Conservation (phyloP, 2,888 invertebrate species). For the Acutogordius australiensis region DNA sequence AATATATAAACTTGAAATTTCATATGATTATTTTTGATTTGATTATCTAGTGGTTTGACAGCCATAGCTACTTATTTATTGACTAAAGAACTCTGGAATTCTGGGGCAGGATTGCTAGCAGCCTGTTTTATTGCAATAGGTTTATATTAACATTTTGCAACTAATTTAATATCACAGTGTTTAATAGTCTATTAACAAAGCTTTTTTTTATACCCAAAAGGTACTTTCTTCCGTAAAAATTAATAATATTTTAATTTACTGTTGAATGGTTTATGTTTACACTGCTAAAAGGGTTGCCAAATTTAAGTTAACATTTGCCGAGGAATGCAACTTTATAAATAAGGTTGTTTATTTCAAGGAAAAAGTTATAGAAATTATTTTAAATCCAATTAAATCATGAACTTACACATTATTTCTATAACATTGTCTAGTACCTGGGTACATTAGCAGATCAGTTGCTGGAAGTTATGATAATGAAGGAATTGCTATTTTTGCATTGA, state of each 20-base stretch:
- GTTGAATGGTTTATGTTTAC: no score
- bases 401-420: slow-evolving; percentile 9
- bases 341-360: no score
- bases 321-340: no score
- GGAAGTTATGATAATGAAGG: slow-evolving; percentile 99
- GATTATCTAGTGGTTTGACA: slow-evolving; percentile 52
- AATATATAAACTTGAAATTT: not conserved
- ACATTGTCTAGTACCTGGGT: slow-evolving; percentile 46
- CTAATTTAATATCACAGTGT: no score
- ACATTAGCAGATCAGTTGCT: slow-evolving; percentile 90
- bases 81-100: slow-evolving; percentile 84
- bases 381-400: no score
- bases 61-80: slow-evolving; percentile 83
- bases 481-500: slow-evolving; percentile 92
- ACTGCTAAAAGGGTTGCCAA: no score
- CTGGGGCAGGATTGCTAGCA: slow-evolving; percentile 81
- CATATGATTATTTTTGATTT: slow-evolving; percentile 3
- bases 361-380: slow-evolving; percentile 4
- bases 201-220: no score
- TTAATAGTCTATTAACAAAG: no score
- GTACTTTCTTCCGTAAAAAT: no score
- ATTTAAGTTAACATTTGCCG: no score
- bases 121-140: slow-evolving; percentile 87
- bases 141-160: slow-evolving; percentile 15
- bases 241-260: no score